A percentile compares a stretch with the other conserved stretches of the same genome.
phyloP scores from a whole-genome alignment of 2,113 vertebrate species.

The Enhydra lutris region DNA sequence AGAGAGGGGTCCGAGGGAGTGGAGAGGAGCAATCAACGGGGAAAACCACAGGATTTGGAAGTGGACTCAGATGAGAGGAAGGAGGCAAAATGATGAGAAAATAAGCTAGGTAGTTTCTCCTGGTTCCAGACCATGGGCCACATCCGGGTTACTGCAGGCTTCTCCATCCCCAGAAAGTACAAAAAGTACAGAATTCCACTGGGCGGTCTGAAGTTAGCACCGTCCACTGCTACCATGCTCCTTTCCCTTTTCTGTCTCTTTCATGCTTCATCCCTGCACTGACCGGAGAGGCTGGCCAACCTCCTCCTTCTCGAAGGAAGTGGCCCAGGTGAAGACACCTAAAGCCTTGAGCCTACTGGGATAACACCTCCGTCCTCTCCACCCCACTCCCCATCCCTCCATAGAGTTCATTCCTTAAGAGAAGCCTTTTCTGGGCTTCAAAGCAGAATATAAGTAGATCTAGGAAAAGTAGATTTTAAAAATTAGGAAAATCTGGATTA shows the following conservation, averaged over 20 bases:
- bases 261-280: background rate
- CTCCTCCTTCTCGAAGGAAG: background rate
- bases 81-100: background rate
- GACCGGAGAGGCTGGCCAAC: background rate
- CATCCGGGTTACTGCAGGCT: no score
- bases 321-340: rapidly evolving
- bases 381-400: rapidly evolving
- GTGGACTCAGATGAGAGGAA: background rate
- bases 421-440: background rate
- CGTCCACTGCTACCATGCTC: rapidly evolving
- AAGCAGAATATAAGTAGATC: background rate
- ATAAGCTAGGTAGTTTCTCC: background rate
- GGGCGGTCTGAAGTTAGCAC: background rate
- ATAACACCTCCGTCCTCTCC: background rate
- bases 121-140: background rate
- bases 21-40: no score
- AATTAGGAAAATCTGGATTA: background rate
- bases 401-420: background rate
- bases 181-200: background rate
- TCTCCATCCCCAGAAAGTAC: background rate
- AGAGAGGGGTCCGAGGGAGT: background rate
- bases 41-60: background rate
- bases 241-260: background rate
- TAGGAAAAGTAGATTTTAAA: background rate
- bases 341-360: background rate